These are phyloP conservation scores for Colletes gigas DNA, from an alignment of 1,140 invertebrate genomes.

Conservation along the genomic window DNA sequence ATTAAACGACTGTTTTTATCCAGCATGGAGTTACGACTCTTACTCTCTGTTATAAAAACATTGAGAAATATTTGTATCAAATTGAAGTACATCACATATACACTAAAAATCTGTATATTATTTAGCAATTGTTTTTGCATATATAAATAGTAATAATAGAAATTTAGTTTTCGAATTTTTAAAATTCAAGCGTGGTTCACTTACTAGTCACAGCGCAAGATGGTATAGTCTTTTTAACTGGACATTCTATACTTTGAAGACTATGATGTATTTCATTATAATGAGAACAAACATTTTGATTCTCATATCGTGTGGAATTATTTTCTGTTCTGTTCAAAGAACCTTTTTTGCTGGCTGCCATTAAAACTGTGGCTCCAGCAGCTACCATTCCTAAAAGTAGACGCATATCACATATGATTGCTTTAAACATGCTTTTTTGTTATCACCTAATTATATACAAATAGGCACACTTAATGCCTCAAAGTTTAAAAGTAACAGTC, in stretches of 20 bases:
- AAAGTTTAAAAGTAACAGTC: constrained; percentile 12
- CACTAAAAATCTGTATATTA: neutral
- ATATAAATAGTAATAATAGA: neutral
- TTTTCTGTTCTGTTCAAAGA: constrained; percentile 60
- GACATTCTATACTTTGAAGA: constrained; percentile 50
- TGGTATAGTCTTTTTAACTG: constrained; percentile 47
- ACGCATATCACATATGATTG: neutral
- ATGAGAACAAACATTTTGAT: constrained; percentile 43
- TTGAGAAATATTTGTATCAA: constrained; percentile 8
- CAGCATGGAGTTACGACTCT: constrained; percentile 42
- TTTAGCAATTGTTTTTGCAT: constrained; percentile 21
- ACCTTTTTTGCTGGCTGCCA: constrained; percentile 69
- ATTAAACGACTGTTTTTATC: constrained; percentile 53
- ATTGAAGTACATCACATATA: constrained; percentile 31
- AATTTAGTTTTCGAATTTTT: neutral
- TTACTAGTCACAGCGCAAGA: constrained; percentile 55
- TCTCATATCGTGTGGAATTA: constrained; percentile 44
- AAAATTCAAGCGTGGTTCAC: constrained; percentile 4
- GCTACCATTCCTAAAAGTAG: constrained; percentile 69
- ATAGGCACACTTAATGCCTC: constrained; percentile 25
- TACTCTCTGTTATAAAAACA: constrained; percentile 47
- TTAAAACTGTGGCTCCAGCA: constrained; percentile 68
- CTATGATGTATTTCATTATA: constrained; percentile 49
- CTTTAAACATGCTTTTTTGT: neutral
- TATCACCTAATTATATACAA: constrained; percentile 11